Evolutionary conservation across 92 coral and sea anemone species (phyloP).

Genomic region (Diadumene lineata): DNA sequence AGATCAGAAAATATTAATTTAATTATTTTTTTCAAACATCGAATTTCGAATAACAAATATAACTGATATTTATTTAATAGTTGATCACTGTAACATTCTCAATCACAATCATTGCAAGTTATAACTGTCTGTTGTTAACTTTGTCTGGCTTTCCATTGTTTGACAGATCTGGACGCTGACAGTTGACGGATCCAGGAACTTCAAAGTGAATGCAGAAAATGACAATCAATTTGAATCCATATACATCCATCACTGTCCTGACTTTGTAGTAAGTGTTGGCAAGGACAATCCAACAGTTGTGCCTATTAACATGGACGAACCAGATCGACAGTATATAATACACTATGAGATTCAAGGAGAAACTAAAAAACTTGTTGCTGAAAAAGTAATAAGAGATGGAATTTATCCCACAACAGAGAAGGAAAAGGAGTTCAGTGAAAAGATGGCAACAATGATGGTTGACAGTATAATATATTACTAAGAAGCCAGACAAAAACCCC

Average conservation of each 20-base stretch:
- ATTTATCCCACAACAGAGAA: conserved; percentile 77
- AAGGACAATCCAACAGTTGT: conserved; percentile 55
- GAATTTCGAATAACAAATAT: no score
- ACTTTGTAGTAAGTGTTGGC: conserved; percentile 61
- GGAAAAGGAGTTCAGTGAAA: conserved; percentile 54
- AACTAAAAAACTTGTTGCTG: conserved; percentile 61
- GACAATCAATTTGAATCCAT: conserved; percentile 78
- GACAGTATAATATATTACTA: conserved; percentile 61
- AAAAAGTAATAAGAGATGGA: conserved; percentile 84
- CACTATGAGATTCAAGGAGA: conserved; percentile 69
- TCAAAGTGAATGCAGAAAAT: conserved; percentile 55
- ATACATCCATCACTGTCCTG: conserved; percentile 75
- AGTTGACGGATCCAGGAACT: conserved; percentile 75
- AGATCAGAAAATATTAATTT: no score
- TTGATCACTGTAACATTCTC: not conserved
- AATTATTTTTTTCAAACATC: no score
- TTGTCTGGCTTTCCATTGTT: not conserved
- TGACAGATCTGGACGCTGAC: conserved; percentile 78
- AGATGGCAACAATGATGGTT: conserved; percentile 54
- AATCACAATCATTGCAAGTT: not conserved
- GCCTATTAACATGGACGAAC: conserved; percentile 50
- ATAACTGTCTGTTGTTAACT: not conserved
- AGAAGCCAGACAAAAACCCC: no score
- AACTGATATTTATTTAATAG: no score
- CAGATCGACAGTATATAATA: conserved; percentile 71